phyloP scores from a whole-genome alignment of 2,888 invertebrate species.

The Nephrotoma guestfalica region DNA sequence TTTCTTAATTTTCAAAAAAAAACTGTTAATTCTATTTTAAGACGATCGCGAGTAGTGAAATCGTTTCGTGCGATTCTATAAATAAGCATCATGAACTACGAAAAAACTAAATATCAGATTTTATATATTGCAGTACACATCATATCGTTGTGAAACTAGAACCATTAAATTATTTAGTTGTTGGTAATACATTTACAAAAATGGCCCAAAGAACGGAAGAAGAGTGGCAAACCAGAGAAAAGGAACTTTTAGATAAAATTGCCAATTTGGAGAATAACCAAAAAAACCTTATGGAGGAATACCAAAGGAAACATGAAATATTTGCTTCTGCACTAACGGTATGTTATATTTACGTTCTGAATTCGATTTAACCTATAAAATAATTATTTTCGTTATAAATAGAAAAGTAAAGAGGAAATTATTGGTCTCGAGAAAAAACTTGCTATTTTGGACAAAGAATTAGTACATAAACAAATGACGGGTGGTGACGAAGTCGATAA shows the following conservation, averaged over 20 bases:
- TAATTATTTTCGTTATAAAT: neutral
- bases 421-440: neutral
- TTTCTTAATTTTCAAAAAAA: too few relatives aligned
- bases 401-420: conserved; percentile 2
- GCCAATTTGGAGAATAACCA: conserved; percentile 31
- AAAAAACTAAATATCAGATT: too few relatives aligned
- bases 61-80: too few relatives aligned
- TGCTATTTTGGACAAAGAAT: neutral
- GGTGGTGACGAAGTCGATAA: conserved; percentile 27
- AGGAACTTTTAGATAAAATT: conserved; percentile 28
- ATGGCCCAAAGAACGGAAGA: neutral
- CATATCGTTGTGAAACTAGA: neutral
- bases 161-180: neutral
- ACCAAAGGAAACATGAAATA: neutral
- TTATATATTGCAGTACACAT: neutral
- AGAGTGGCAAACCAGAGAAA: conserved; percentile 14
- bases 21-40: too few relatives aligned
- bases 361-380: conserved; percentile 5
- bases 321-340: neutral
- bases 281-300: conserved; percentile 13
- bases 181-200: neutral
- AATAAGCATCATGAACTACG: too few relatives aligned
- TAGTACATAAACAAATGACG: conserved; percentile 24
- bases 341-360: neutral
- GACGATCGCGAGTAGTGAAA: too few relatives aligned